Conservation (phyloP, 2,797 vertebrate species). For the Novumbra hubbsi region DNA sequence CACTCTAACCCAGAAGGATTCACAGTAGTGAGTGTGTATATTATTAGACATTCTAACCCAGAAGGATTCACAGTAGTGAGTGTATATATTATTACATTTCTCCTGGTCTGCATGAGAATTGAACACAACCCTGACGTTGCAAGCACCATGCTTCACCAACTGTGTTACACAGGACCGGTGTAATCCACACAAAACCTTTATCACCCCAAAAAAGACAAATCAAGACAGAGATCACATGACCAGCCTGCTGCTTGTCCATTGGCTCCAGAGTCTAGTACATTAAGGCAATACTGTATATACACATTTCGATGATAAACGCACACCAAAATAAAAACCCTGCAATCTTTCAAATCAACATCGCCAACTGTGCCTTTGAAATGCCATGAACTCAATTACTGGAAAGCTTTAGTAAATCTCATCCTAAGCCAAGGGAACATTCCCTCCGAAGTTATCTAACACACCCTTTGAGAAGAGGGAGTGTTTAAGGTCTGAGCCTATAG, state of each 20-base stretch:
- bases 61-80: too few species aligned
- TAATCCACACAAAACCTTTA: not conserved
- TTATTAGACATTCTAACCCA: too few species aligned
- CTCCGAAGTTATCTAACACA: not conserved
- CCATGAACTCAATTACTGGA: conserved; percentile 29
- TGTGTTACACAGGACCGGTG: not conserved
- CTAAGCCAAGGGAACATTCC: not conserved
- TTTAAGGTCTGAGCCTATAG: not conserved
- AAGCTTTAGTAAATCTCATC: conserved; percentile 23
- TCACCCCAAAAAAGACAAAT: not conserved
- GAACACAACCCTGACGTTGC: too few species aligned
- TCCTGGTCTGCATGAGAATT: too few species aligned
- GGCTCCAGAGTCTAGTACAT: not conserved
- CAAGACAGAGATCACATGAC: not conserved
- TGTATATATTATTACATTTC: too few species aligned
- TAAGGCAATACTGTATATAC: too few species aligned
- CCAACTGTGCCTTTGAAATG: conserved; percentile 23
- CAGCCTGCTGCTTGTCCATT: not conserved
- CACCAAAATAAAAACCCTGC: conserved; percentile 11
- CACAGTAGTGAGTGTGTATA: too few species aligned
- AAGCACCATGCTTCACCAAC: too few species aligned
- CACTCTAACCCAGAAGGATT: too few species aligned
- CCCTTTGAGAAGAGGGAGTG: not conserved
- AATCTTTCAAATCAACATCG: conserved; percentile 18
- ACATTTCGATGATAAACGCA: too few species aligned